Conservation (phyloP, 2,888 invertebrate genomes). For the Hypsopygia costalis region DNA sequence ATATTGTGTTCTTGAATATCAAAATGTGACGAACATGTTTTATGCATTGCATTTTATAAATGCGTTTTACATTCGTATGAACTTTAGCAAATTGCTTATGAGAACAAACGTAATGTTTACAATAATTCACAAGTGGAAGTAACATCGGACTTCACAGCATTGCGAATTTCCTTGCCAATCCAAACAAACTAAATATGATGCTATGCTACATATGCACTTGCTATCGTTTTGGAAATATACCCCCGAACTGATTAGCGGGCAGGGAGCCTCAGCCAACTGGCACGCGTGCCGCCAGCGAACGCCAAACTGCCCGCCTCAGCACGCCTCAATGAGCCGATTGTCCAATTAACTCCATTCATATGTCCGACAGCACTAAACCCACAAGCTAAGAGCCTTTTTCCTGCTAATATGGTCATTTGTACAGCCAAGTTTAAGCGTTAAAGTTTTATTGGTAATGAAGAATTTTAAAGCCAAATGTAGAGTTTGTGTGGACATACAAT, state of each 20-base stretch:
- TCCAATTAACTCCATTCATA: conserved; percentile 76
- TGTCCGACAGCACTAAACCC: conserved; percentile 46
- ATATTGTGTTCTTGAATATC: background rate
- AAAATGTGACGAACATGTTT: too few species aligned
- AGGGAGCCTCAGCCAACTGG: conserved; percentile 54
- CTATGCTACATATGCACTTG: conserved; percentile 1
- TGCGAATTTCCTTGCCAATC: background rate
- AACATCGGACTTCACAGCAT: too few species aligned
- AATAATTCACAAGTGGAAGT: too few species aligned
- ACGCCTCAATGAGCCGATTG: conserved; percentile 66
- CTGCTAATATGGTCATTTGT: conserved; percentile 48
- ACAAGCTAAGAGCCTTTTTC: conserved; percentile 49
- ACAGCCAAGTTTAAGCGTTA: conserved; percentile 34
- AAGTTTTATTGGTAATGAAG: conserved; percentile 27
- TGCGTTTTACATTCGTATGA: too few species aligned
- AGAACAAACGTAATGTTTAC: too few species aligned
- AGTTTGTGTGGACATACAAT: too few species aligned
- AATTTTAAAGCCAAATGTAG: background rate
- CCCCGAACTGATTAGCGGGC: conserved; percentile 8
- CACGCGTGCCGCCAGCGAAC: conserved; percentile 31
- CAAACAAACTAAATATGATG: background rate
- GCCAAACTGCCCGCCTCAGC: conserved; percentile 33
- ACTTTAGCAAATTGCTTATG: too few species aligned
- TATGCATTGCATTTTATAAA: too few species aligned
- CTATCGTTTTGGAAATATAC: conserved; percentile 6